Evolutionary conservation across 2,113 vertebrate species (phyloP), one percentile per base, ranked within the genome.

Genomic region (Donacobius atricapilla): DNA sequence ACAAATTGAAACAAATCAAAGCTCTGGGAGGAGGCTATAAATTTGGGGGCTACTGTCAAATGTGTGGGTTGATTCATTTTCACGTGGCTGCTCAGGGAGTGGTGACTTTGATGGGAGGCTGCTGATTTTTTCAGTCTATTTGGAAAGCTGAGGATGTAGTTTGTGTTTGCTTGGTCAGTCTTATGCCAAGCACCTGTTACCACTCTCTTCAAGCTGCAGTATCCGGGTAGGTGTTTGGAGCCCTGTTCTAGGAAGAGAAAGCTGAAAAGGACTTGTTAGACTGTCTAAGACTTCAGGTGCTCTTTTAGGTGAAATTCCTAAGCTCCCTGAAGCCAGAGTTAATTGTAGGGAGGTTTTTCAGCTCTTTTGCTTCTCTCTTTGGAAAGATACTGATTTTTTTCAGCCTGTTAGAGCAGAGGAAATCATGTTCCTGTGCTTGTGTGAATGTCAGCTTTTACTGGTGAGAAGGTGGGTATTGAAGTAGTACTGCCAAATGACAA

Each of bases 401-500:
- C 24, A 39, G 47, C 4, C 6, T 69, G 22, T 39, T 31, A 77
- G 8, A 61, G 35, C 9, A 66, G 37, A 45, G 42, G 45, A 80
- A 92, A 12, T 4, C 10, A n/a, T 2, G 15, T 27, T 11, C 1
- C 0, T 25, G 3, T 31, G 48, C 15, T 37, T 69, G 13, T 31
- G 22, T 31, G 47, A 82, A 16, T 0, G 0, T 50, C 18, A 21
- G 11, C 15, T 89, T 91, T 21, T 69, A 21, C 8, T 0, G 2
- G 5, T 31, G 7, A 11, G n/a, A 53, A 64, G 19, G 9, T 72
- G 17, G 12, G 2, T 77, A 28, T 39, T 58, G 45, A 39, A 75
- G 9, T 24, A 75, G 4, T 40, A 30, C 44, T 71, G 15, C 22
- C 37, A 79, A 18, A 28, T 33, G 31, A 51, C 5, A 2, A 9